Evolutionary conservation across 2,888 invertebrate genomes (phyloP), one percentile per base, ranked within the genome.

Genomic region (Drosophila histrio): DNA sequence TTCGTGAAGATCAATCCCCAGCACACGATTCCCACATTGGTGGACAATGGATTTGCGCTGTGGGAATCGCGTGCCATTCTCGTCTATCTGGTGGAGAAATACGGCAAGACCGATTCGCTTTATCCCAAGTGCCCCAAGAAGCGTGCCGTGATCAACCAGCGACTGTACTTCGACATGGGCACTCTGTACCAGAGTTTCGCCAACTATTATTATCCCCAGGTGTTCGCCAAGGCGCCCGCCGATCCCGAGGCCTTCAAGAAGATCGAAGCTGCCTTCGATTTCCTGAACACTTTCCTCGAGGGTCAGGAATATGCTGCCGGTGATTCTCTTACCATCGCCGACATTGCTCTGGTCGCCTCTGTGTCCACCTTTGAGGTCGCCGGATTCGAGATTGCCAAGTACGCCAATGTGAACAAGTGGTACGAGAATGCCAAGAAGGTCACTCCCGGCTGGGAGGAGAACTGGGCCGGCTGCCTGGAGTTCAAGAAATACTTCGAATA

Each of bases 61-160:
- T 96, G 95, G 94, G 97, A 98, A 92, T 97, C 97, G 47, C 95
- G 97, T 41, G 95, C 96, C 71, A 97, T 97, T 89, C 94, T 95
- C 91, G 93, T 94, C 1, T 97, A 97, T 91, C 93, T 97, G 89
- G 95, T 93, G 28, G 95, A 95, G 91, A 95, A 96, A 88, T 97
- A 97, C 90, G 96, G 95, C 58, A 96, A 96, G 90, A 94, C 95
- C 82, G 95, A 95, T 87, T 92, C 93, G 0, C 92, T 97, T 36
- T 94, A 93, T 83, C 97, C 97, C 2, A 96, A 95, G 87, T 96
- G 96, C 79, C 94, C 96, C 6, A 94, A 95, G 88, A 94, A 94
- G 77, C 93, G 96, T 34, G 97, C 96, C 0, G 59, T 95, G 1
- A 95, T 97, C 46, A 96, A 97, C 91, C 95, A 96, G 89, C 93